Percentiles rank a stretch among this genome's conserved stretches.
phyloP scores from a whole-genome alignment of 2,797 vertebrate species.

The Betta splendens region DNA sequence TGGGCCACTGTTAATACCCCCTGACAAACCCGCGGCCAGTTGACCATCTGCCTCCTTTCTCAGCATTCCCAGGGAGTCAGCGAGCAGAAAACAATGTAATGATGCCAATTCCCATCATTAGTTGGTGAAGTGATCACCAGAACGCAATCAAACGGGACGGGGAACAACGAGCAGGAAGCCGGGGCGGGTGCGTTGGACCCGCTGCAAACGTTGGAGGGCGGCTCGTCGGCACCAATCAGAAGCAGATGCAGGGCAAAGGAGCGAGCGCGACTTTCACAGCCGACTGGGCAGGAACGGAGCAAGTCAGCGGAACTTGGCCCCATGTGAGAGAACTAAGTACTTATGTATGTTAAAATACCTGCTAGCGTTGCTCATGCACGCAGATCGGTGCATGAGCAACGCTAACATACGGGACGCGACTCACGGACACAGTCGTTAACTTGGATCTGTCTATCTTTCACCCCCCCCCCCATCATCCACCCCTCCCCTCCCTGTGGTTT shows the following conservation, averaged over 20 bases:
- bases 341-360: conserved; percentile 40
- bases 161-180: conserved; percentile 50
- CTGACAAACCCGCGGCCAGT: conserved; percentile 27
- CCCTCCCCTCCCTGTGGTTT: conserved; percentile 73
- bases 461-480: conserved; percentile 45
- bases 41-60: conserved; percentile 60
- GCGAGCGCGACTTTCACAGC: conserved; percentile 66
- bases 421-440: conserved; percentile 62
- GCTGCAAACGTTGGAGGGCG: conserved; percentile 19
- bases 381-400: background rate
- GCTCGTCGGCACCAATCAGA: conserved; percentile 73
- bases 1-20: conserved; percentile 47
- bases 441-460: conserved; percentile 68
- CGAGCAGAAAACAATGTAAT: conserved; percentile 55
- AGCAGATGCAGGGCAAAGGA: conserved; percentile 58
- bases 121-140: conserved; percentile 65
- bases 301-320: conserved; percentile 48
- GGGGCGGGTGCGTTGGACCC: conserved; percentile 34
- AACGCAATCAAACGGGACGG: conserved; percentile 53
- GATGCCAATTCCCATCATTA: conserved; percentile 63
- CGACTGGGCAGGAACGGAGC: conserved; percentile 60
- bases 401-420: conserved; percentile 1
- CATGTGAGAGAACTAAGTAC: conserved; percentile 18
- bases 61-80: conserved; percentile 44
- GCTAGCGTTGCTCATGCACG: background rate